phyloP scores from a whole-genome alignment of 2,113 vertebrate genomes.

The Notarius lentiginosus region DNA sequence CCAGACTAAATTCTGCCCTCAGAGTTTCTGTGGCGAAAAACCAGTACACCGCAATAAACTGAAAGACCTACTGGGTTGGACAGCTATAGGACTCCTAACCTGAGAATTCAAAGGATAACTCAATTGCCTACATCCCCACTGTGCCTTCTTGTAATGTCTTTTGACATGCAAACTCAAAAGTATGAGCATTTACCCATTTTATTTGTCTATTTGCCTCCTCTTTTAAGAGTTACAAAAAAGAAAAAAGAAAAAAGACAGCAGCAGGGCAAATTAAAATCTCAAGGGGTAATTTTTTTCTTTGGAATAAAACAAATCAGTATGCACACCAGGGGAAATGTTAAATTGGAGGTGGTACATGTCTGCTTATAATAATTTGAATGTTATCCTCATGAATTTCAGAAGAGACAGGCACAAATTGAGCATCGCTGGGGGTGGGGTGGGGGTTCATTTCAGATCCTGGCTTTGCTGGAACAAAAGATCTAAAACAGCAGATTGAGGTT shows the following conservation, averaged over 20 bases:
- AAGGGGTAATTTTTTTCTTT: neutral
- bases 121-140: neutral
- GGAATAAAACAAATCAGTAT: neutral
- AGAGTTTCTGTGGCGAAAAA: neutral
- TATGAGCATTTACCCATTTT: neutral
- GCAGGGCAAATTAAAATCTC: neutral
- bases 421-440: no score
- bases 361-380: neutral
- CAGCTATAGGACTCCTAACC: neutral
- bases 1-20: neutral
- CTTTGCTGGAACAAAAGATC: neutral
- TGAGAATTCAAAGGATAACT: neutral
- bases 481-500: neutral
- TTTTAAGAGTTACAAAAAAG: neutral
- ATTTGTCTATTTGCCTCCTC: neutral
- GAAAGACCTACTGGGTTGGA: neutral
- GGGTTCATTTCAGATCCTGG: neutral
- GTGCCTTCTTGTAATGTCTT: neutral
- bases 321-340: neutral
- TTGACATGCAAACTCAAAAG: neutral
- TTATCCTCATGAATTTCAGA: neutral
- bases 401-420: neutral
- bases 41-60: neutral
- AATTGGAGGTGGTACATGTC: neutral
- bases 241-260: neutral